Evolutionary conservation across 2,888 invertebrate genomes (phyloP).

Genomic region (Scaptomyza cyrtandrae): DNA sequence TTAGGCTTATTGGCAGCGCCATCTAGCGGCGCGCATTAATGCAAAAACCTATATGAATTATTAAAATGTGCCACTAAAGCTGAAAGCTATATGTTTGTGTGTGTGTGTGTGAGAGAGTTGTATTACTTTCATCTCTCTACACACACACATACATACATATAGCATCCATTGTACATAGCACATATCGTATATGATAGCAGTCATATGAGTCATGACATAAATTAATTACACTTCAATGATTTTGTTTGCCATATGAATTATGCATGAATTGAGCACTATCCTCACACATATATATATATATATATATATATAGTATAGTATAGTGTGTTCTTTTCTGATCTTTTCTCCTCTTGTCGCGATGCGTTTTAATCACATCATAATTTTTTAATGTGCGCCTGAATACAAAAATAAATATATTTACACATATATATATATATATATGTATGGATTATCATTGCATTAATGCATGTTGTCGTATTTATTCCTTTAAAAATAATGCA

Average conservation of each 20-base stretch:
- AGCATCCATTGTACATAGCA: neutral
- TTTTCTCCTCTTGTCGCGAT: conserved; percentile 2
- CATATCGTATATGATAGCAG: conserved; percentile 21
- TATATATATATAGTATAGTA: conserved; percentile 4
- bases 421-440: neutral
- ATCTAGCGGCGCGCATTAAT: conserved; percentile 52
- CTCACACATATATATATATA: neutral
- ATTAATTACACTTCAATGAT: conserved; percentile 75
- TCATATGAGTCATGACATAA: conserved; percentile 63
- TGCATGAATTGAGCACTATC: conserved; percentile 43
- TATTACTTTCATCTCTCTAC: conserved; percentile 58
- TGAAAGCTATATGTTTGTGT: conserved; percentile 2
- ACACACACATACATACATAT: conserved; percentile 12
- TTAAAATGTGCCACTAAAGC: conserved; percentile 54
- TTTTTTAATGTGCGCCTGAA: conserved; percentile 27
- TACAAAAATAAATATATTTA: neutral
- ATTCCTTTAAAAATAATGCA: neutral
- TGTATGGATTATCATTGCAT: no score
- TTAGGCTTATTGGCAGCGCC: conserved; percentile 54
- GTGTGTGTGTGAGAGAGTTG: conserved; percentile 6
- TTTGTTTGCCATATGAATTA: conserved; percentile 66
- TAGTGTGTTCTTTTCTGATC: neutral
- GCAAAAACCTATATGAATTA: conserved; percentile 74
- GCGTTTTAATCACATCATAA: conserved; percentile 21
- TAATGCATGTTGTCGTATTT: no score